These are phyloP conservation scores for Melinaea marsaeus DNA, from an alignment of 2,888 invertebrate species.

Conservation along the genomic window DNA sequence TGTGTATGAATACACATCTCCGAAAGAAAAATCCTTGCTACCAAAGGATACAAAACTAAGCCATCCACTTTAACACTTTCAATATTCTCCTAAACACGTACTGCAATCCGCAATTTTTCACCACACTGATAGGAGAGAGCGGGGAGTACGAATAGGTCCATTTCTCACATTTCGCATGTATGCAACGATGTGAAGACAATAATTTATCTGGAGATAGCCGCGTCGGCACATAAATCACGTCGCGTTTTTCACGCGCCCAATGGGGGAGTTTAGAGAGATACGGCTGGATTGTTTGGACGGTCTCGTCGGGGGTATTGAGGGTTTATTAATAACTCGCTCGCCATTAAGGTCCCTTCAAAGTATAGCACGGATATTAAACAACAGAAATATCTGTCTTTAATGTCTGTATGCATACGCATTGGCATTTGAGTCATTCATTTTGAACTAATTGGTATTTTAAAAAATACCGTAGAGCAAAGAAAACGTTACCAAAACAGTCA, in stretches of 20 bases:
- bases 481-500: no score
- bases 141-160: constrained; percentile 30
- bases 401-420: no score
- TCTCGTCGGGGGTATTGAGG: neutral
- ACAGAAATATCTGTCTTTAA: no score
- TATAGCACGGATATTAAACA: no score
- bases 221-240: constrained; percentile 64
- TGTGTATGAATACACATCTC: no score
- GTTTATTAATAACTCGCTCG: neutral
- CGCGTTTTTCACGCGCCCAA: constrained; percentile 54
- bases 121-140: constrained; percentile 22
- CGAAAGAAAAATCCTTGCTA: no score
- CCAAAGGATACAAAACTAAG: no score
- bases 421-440: no score
- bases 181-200: constrained; percentile 57
- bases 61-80: neutral
- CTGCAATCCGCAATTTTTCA: constrained; percentile 18
- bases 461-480: no score
- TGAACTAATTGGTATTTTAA: no score
- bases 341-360: neutral
- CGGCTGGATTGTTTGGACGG: constrained; percentile 24
- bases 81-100: neutral
- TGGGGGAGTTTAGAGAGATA: constrained; percentile 39
- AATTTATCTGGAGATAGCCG: constrained; percentile 65
- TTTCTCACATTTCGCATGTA: constrained; percentile 59